Conservation (phyloP, 2,888 invertebrate species). For the Oscheius onirici region DNA sequence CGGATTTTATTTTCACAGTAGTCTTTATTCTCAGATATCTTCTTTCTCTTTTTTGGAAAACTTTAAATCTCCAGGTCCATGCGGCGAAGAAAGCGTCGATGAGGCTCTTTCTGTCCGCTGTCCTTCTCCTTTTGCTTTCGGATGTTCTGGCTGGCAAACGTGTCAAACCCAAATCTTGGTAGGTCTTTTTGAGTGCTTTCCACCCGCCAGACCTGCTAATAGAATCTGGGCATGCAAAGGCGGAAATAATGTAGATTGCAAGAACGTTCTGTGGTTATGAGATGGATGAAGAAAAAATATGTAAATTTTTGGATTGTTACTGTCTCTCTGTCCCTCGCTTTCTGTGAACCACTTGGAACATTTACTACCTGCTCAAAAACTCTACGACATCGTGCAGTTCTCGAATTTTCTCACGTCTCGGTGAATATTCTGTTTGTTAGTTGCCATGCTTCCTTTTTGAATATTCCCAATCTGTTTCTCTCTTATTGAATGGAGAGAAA, state of each 20-base stretch:
- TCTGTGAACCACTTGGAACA: too few species aligned
- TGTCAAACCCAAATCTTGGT: conserved; percentile 24
- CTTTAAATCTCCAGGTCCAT: conserved; percentile 15
- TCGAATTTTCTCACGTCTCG: too few species aligned
- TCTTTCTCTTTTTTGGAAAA: neutral
- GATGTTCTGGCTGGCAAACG: neutral
- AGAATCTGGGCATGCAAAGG: neutral
- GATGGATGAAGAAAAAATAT: neutral
- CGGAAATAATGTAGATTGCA: neutral
- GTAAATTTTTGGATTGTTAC: neutral
- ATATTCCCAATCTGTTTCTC: neutral
- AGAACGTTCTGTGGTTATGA: neutral
- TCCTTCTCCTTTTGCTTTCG: conserved; percentile 1
- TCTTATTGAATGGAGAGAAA: neutral
- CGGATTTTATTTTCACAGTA: neutral
- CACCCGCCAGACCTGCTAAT: neutral
- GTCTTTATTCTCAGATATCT: neutral
- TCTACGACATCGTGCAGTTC: too few species aligned
- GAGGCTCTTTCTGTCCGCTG: conserved; percentile 9
- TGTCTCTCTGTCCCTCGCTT: too few species aligned
- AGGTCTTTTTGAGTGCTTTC: neutral
- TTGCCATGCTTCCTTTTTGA: neutral
- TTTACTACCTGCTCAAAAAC: too few species aligned
- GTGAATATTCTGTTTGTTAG: neutral
- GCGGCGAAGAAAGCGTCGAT: conserved; percentile 23